phyloP scores from a whole-genome alignment of 2,888 invertebrate species.

The Orchesellides sinensis region DNA sequence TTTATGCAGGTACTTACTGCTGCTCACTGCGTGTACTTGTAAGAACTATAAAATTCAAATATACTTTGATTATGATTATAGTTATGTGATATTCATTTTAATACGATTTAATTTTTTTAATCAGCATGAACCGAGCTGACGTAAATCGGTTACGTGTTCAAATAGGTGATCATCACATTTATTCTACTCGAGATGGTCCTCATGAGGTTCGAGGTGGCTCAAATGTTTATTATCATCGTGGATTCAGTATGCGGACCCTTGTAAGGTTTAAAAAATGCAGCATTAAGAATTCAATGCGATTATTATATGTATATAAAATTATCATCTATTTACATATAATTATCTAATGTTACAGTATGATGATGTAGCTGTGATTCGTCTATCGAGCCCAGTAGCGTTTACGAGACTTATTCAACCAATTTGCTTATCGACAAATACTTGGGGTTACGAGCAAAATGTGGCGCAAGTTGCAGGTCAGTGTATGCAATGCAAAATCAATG shows the following conservation, averaged over 20 bases:
- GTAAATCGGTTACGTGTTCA: slow-evolving; percentile 89
- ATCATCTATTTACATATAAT: neutral
- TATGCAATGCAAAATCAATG: neutral
- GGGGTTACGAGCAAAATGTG: slow-evolving; percentile 7
- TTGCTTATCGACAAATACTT: slow-evolving; percentile 78
- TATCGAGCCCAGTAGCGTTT: slow-evolving; percentile 87
- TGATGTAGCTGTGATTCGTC: slow-evolving; percentile 88
- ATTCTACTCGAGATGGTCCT: slow-evolving; percentile 74
- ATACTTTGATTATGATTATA: neutral
- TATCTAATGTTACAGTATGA: slow-evolving; percentile 83
- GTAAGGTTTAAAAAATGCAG: slow-evolving; percentile 75
- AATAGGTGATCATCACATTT: slow-evolving; percentile 90
- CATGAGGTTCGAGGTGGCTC: slow-evolving; percentile 55
- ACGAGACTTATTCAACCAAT: slow-evolving; percentile 86
- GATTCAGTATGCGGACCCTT: slow-evolving; percentile 89
- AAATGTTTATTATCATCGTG: slow-evolving; percentile 81
- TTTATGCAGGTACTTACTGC: slow-evolving; percentile 83
- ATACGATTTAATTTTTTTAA: neutral
- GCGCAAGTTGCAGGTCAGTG: slow-evolving; percentile 85
- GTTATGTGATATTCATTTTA: neutral
- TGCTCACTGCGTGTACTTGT: slow-evolving; percentile 93
- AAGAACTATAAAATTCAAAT: slow-evolving; percentile 76
- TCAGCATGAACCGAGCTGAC: slow-evolving; percentile 93
- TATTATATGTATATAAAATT: neutral
- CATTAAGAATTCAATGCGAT: neutral